phyloP scores from a whole-genome alignment of 2,888 invertebrate species.

The Stratiomys singularior region DNA sequence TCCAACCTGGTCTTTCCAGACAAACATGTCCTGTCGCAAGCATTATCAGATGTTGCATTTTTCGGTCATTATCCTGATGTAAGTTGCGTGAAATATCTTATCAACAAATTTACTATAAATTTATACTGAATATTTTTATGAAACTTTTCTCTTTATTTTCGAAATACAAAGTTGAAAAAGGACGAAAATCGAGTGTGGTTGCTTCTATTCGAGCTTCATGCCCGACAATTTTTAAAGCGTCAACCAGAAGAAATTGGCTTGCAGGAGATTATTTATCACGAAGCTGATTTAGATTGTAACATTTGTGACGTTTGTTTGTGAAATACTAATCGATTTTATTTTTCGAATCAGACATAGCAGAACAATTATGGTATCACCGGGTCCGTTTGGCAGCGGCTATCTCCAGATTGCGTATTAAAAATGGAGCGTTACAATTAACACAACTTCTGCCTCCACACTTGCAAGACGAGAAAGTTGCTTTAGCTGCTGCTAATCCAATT shows the following conservation, averaged over 20 bases:
- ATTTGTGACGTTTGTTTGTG: background rate
- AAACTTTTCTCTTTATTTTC: background rate
- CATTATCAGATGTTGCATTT: constrained; percentile 66
- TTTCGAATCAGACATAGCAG: constrained; percentile 73
- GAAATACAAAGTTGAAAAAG: constrained; percentile 1
- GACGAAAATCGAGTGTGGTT: constrained; percentile 67
- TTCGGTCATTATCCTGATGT: constrained; percentile 62
- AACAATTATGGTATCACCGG: constrained; percentile 72
- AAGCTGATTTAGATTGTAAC: constrained; percentile 59
- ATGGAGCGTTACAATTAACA: constrained; percentile 75
- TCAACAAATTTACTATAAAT: no score
- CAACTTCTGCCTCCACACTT: constrained; percentile 79
- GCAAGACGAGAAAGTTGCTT: constrained; percentile 74
- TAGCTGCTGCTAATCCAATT: constrained; percentile 67
- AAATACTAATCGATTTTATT: background rate
- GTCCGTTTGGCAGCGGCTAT: constrained; percentile 81
- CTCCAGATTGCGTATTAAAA: constrained; percentile 78
- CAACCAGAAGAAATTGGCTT: constrained; percentile 58
- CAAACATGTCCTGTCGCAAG: constrained; percentile 66
- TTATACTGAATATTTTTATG: no score
- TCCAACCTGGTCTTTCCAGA: constrained; percentile 65
- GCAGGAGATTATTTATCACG: constrained; percentile 58
- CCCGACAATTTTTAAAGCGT: constrained; percentile 66
- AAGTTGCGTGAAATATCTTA: no score
- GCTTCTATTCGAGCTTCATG: constrained; percentile 69